Evolutionary conservation across 1,140 invertebrate genomes (phyloP), one percentile per base, ranked within the genome.

Genomic region (Zaprionus ghesquierei): DNA sequence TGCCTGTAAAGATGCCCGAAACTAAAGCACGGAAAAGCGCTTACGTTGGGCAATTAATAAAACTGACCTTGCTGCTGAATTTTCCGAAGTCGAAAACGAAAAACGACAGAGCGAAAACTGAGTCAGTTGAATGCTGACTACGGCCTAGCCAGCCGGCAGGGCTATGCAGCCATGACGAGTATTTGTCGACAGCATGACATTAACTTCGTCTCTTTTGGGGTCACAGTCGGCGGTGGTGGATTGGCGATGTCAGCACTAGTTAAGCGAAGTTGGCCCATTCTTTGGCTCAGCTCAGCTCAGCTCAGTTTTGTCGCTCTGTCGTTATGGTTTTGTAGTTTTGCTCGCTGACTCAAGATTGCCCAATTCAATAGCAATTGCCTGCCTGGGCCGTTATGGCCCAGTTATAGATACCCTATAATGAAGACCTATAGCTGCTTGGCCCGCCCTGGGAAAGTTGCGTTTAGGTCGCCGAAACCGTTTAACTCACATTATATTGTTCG

Each of bases 131-230:
- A n/a, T n/a, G n/a, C n/a, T n/a, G n/a, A n/a, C n/a, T n/a, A n/a
- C n/a, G n/a, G n/a, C n/a, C n/a, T n/a, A 5, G 68, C 56, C n/a
- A 15, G 23, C 5, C 4, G 20, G 50, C 18, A 64, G 62, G 35
- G 58, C 82, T 81, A 87, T 86, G 79, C 75, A 86, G 79, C 82
- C 82, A 86, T 86, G 82, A 86, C 82, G 82, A 89, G 77, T 89
- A 86, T 82, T 89, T 69, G 84, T 87, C 64, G 78, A 81, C 81
- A 78, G 78, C 79, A 87, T 89, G 82, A 82, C 76, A 86, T 82
- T 86, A 86, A 75, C 84, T 87, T 79, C 72, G 75, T n/a, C 79
- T 61, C 4, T 86, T 86, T 86, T 86, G 82, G 82, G 82, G 82
- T 86, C 81, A 86, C 71, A 81, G 79, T 78, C 70, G 71, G 66